Evolutionary conservation across 1,140 invertebrate genomes (phyloP).

Genomic region (Berghia stephanieae): DNA sequence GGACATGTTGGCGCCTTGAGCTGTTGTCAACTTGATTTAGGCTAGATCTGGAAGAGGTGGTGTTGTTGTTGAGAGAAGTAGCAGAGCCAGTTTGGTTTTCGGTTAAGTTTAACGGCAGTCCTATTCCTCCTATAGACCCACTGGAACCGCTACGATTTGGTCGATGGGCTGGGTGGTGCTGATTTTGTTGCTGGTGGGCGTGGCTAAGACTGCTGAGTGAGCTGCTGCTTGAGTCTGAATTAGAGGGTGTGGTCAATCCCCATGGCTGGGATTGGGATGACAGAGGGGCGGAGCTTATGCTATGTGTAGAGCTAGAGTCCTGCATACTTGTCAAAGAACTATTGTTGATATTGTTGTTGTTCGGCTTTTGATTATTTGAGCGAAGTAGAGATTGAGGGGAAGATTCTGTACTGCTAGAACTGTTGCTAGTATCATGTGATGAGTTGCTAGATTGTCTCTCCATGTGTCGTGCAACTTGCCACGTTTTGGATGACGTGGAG

Average conservation of each 20-base stretch:
- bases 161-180: neutral
- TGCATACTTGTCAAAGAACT: neutral
- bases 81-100: constrained; percentile 20
- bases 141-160: constrained; percentile 30
- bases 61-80: constrained; percentile 20
- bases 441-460: constrained; percentile 27
- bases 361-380: constrained; percentile 17
- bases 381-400: constrained; percentile 26
- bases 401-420: constrained; percentile 18
- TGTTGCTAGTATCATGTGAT: constrained; percentile 27
- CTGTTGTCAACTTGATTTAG: too few species aligned
- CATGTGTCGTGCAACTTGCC: constrained; percentile 25
- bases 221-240: constrained; percentile 26
- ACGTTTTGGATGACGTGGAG: neutral
- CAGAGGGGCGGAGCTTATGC: constrained; percentile 18
- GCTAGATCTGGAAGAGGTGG: neutral
- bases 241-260: constrained; percentile 19
- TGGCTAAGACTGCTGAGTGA: constrained; percentile 21
- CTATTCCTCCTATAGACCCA: constrained; percentile 6
- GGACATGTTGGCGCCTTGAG: too few species aligned
- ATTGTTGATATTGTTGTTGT: too few species aligned
- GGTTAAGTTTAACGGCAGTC: neutral
- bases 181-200: neutral
- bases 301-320: constrained; percentile 28
- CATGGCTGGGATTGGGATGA: constrained; percentile 16